Evolutionary conservation across 2,888 invertebrate species (phyloP).

Genomic region (Hypsopygia costalis): DNA sequence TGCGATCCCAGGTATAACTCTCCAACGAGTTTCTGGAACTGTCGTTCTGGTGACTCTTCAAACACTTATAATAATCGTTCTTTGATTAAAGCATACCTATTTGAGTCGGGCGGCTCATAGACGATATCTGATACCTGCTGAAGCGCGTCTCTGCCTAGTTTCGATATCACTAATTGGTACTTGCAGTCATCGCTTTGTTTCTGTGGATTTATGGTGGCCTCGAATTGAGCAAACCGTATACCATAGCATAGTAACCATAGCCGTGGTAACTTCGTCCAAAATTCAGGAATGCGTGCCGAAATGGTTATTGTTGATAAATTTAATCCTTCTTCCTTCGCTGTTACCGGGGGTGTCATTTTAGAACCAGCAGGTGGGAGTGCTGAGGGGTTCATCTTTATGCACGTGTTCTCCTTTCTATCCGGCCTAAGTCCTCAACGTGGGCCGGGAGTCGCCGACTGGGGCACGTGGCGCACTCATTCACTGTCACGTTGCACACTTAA

Average conservation of each 20-base stretch:
- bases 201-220: background rate
- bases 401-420: no score
- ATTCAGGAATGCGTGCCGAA: slow-evolving; percentile 12
- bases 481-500: no score
- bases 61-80: slow-evolving; percentile 7
- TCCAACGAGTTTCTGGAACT: slow-evolving; percentile 6
- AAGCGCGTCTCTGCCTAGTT: slow-evolving; percentile 11
- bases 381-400: no score
- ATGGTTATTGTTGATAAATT: background rate
- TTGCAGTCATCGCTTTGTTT: background rate
- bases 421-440: no score
- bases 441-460: no score
- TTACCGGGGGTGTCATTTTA: no score
- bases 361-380: no score
- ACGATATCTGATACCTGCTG: slow-evolving; percentile 16
- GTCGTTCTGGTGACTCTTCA: slow-evolving; percentile 6
- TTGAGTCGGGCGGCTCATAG: slow-evolving; percentile 8
- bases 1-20: slow-evolving; percentile 8
- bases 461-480: no score
- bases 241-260: no score
- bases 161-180: slow-evolving; percentile 11
- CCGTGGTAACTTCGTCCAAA: slow-evolving; percentile 14
- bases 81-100: slow-evolving; percentile 12
- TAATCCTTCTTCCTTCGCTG: no score
- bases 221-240: slow-evolving; percentile 12